Conservation (phyloP, 2,113 vertebrate species). For the Cyprinus carpio region DNA sequence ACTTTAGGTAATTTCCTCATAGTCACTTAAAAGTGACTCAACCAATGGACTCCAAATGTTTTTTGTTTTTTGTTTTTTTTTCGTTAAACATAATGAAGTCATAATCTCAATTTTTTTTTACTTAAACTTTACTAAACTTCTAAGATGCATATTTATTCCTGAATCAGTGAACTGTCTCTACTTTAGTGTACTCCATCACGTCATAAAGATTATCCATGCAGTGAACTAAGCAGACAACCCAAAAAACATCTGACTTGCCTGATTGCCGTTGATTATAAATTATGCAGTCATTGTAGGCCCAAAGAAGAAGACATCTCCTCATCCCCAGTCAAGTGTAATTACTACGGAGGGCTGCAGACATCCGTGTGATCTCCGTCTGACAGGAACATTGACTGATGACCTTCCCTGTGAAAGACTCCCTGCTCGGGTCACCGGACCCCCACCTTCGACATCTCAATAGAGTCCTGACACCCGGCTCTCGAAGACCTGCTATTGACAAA, state of each 20-base stretch:
- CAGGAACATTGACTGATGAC: constrained; percentile 97
- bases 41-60: no score
- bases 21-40: not conserved
- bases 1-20: not conserved
- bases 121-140: constrained; percentile 17
- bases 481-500: constrained; percentile 92
- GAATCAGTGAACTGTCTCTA: constrained; percentile 17
- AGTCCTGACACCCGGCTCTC: constrained; percentile 86
- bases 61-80: not conserved
- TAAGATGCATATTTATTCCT: constrained; percentile 26
- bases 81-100: not conserved
- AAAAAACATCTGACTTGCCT: constrained; percentile 67
- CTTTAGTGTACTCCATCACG: not conserved
- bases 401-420: constrained; percentile 85
- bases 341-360: constrained; percentile 88
- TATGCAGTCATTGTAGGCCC: constrained; percentile 94
- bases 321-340: constrained; percentile 97
- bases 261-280: constrained; percentile 95
- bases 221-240: constrained; percentile 40
- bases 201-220: constrained; percentile 35
- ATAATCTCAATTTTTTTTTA: no score
- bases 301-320: constrained; percentile 99
- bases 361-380: constrained; percentile 89
- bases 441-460: constrained; percentile 90
- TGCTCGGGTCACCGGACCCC: constrained; percentile 80